Evolutionary conservation across 2,797 vertebrate species (phyloP).

Genomic region (Gobio occitaniae): DNA sequence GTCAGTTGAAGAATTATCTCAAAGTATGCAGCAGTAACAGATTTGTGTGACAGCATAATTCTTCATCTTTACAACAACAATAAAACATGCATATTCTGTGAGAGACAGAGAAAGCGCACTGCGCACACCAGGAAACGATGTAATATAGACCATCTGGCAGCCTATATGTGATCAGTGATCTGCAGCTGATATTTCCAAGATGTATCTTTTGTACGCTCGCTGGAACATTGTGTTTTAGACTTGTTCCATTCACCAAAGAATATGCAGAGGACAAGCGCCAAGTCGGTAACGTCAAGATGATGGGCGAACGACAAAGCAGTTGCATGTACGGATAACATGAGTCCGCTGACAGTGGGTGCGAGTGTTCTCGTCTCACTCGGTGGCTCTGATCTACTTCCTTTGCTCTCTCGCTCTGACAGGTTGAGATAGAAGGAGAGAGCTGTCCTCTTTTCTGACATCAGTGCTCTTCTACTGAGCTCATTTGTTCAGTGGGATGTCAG

Average conservation of each 20-base stretch:
- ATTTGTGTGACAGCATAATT: not conserved
- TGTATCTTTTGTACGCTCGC: not conserved
- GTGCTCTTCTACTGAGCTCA: constrained; percentile 34
- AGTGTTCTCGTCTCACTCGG: constrained; percentile 34
- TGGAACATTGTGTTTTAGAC: not conserved
- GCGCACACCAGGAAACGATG: not conserved
- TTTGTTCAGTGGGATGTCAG: constrained; percentile 51
- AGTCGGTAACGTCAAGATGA: not conserved
- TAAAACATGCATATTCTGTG: not conserved
- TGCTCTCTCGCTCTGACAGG: constrained; percentile 45
- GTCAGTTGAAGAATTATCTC: not conserved
- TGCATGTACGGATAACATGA: constrained; percentile 18
- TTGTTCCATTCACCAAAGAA: not conserved
- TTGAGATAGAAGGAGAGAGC: constrained; percentile 23
- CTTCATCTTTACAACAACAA: constrained; percentile 1
- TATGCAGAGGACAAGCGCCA: not conserved
- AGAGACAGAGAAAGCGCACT: not conserved
- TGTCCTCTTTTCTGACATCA: constrained; percentile 39
- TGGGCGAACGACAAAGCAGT: constrained; percentile 32
- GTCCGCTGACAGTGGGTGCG: constrained; percentile 25
- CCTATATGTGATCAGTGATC: constrained; percentile 16
- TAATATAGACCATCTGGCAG: not conserved
- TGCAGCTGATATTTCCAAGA: not conserved
- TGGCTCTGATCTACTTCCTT: constrained; percentile 49
- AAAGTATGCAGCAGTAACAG: not conserved